phyloP scores from a whole-genome alignment of 2,113 vertebrate genomes.

The Athene noctua region DNA sequence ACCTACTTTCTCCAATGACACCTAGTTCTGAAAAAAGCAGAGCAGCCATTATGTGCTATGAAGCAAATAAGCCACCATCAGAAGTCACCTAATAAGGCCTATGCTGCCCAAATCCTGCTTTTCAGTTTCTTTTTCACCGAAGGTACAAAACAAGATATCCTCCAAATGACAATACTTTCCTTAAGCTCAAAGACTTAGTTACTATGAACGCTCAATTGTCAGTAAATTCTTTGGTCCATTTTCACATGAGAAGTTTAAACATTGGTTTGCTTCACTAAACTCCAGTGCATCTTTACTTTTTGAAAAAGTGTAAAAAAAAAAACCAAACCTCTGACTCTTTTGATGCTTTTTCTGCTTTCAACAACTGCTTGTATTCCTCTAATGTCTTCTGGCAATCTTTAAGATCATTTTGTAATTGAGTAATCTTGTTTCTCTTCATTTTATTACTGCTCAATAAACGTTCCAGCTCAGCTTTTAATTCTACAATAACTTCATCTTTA shows the following conservation, averaged over 20 bases:
- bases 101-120: not conserved
- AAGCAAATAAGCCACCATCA: not conserved
- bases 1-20: not conserved
- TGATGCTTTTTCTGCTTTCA: slow-evolving; percentile 68
- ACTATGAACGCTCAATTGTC: not conserved
- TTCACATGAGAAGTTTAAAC: not conserved
- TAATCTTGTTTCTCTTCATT: slow-evolving; percentile 83
- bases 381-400: slow-evolving; percentile 67
- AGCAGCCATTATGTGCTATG: not conserved
- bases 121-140: not conserved
- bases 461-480: slow-evolving; percentile 85
- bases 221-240: not conserved
- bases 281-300: not conserved
- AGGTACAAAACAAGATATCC: not conserved
- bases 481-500: slow-evolving; percentile 79
- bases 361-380: slow-evolving; percentile 73
- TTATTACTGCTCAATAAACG: slow-evolving; percentile 85
- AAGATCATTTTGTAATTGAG: slow-evolving; percentile 83
- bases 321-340: slow-evolving; percentile 69
- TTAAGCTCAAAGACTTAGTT: not conserved
- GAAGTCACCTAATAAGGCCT: not conserved
- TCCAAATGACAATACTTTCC: not conserved
- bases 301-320: not conserved
- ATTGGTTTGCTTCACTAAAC: not conserved
- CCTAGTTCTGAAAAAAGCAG: not conserved